A percentile compares a stretch with the other conserved stretches of the same genome.
These are phyloP conservation scores for Coecobrya sp. DNA, from an alignment of 2,888 invertebrate species.

Conservation along the genomic window DNA sequence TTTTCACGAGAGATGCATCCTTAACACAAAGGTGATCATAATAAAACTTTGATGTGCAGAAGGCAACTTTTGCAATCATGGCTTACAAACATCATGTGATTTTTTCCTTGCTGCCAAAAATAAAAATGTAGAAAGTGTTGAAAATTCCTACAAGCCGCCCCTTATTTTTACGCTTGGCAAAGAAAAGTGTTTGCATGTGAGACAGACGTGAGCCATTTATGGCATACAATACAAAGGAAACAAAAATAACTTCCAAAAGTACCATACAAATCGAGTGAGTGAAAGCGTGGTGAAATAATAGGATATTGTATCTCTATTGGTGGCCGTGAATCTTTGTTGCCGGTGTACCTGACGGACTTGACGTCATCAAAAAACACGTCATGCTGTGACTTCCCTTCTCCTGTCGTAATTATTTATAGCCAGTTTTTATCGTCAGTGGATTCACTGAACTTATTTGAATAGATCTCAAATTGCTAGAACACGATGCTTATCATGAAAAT, in stretches of 20 bases:
- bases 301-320: not conserved
- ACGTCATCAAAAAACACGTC: constrained; percentile 70
- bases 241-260: too few relatives aligned
- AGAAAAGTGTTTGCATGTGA: too few relatives aligned
- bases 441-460: constrained; percentile 58
- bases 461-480: constrained; percentile 54
- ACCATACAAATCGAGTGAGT: not conserved
- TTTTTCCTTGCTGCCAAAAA: too few relatives aligned
- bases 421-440: constrained; percentile 57
- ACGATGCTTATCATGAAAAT: constrained; percentile 33
- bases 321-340: not conserved
- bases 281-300: not conserved
- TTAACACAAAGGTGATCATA: too few relatives aligned
- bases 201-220: too few relatives aligned
- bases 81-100: too few relatives aligned
- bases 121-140: too few relatives aligned
- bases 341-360: constrained; percentile 58
- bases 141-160: too few relatives aligned
- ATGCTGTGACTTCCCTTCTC: constrained; percentile 57
- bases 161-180: too few relatives aligned
- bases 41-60: too few relatives aligned
- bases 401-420: constrained; percentile 74
- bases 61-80: too few relatives aligned
- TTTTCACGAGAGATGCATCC: not conserved
- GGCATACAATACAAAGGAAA: too few relatives aligned